A percentile compares a stretch with the other conserved stretches of the same genome.
phyloP scores from a whole-genome alignment of 2,888 invertebrate genomes.

The Perdita meconis region DNA sequence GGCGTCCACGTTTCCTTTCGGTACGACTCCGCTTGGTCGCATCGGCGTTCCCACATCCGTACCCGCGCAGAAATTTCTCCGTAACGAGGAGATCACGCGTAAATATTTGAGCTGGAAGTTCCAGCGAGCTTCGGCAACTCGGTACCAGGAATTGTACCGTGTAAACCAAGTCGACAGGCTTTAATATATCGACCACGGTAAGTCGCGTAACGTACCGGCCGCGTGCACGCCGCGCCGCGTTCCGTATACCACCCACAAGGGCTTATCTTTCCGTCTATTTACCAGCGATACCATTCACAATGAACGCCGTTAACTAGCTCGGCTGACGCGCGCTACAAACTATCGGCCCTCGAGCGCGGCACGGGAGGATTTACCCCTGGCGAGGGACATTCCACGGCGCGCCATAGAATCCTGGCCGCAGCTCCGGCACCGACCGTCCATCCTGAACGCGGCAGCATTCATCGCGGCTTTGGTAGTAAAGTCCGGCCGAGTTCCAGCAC shows the following conservation, averaged over 20 bases:
- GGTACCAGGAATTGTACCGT: constrained; percentile 21
- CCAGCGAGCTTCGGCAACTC: background rate
- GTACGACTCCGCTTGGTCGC: background rate
- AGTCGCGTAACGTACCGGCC: constrained; percentile 12
- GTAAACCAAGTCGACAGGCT: constrained; percentile 15
- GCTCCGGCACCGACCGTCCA: constrained; percentile 42
- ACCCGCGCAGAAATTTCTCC: constrained; percentile 14
- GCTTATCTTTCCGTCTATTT: constrained; percentile 54
- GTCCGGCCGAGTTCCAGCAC: constrained; percentile 42
- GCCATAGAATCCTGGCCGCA: constrained; percentile 15
- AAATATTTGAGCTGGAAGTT: constrained; percentile 6
- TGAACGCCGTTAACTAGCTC: constrained; percentile 52
- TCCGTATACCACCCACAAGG: constrained; percentile 48
- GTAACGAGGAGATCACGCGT: background rate
- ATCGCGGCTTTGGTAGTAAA: constrained; percentile 55
- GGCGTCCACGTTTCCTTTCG: background rate
- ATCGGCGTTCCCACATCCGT: background rate
- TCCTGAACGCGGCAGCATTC: constrained; percentile 54
- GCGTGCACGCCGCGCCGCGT: constrained; percentile 16
- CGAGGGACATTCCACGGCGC: constrained; percentile 50
- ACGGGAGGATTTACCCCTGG: constrained; percentile 44
- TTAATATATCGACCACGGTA: constrained; percentile 7
- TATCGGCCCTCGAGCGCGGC: constrained; percentile 9
- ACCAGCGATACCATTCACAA: constrained; percentile 54
- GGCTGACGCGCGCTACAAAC: constrained; percentile 39